Evolutionary conservation across 1,140 invertebrate species (phyloP), one percentile per base, ranked within the genome.

Genomic region (Lepidotrigona ventralis): DNA sequence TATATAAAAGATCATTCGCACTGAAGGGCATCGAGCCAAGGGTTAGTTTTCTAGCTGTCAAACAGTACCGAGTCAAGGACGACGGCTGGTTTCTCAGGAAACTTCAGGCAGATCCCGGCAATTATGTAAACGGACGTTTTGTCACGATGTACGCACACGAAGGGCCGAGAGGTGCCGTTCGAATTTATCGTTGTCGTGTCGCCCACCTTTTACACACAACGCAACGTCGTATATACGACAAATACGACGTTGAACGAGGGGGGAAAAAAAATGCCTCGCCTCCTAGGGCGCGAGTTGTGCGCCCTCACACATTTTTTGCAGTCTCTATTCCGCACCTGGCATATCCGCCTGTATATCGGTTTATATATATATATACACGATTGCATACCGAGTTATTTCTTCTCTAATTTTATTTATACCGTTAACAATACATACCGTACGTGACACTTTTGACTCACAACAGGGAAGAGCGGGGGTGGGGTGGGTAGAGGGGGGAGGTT

Each of bases 41-140:
- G 84, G 84, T 86, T 87, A 89, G 80, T 75, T 86, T 84, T 75
- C 79, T 85, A 84, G 73, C 87, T 90, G 89, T 90, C 88, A 85
- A 79, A 85, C 80, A 66, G 53, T 85, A 85, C 84, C 81, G 0
- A 83, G 69, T 85, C 70, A 83, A 79, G 74, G 84, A 74, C 70
- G 75, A 71, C 21, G 39, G 39, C 39, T 46, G 39, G 79, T 79
- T 72, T 63, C n/a, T 75, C 46, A 73, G 64, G 51, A 33, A 29
- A 70, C 63, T 75, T 54, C 51, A 33, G 6, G 12, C 51, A 33
- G 6, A 60, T 60, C 56, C 60, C 12, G 54, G 39, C 39, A 23
- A 60, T 75, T 69, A 63, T 23, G 11, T 60, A 60, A 75, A 51
- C 54, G 68, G 33, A 82, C 79, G 83, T 60, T 82, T 74, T 51